Conservation (phyloP, 92 coral and sea anemone genomes). For the Epizoanthus fatuus region DNA sequence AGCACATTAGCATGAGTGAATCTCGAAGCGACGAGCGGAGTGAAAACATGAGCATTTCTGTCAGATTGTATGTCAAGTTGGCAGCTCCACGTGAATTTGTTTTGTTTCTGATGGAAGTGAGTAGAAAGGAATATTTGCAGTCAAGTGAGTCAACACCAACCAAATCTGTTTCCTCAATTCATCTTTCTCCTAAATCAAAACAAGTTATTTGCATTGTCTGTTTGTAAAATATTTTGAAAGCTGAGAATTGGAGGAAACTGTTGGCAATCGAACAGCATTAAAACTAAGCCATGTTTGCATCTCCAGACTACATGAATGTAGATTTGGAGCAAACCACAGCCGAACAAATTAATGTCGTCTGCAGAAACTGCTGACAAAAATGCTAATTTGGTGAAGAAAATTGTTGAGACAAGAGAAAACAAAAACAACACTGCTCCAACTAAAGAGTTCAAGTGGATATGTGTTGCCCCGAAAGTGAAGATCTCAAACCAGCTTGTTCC, state of each 20-base stretch:
- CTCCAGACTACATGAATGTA: not conserved
- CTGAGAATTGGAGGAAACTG: not conserved
- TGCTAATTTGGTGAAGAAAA: too few species aligned
- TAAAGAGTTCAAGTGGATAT: not conserved
- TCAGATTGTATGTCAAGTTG: not conserved
- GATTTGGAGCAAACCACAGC: too few species aligned
- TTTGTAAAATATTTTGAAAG: too few species aligned
- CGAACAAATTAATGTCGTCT: too few species aligned
- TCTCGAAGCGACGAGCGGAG: too few species aligned
- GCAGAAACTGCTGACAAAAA: not conserved
- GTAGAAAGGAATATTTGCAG: too few species aligned
- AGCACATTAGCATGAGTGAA: too few species aligned
- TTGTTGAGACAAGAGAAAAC: conserved; percentile 12
- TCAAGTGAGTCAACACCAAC: too few species aligned
- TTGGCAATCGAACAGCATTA: not conserved
- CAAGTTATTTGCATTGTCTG: too few species aligned
- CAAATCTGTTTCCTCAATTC: too few species aligned
- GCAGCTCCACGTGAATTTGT: not conserved
- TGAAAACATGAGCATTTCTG: not conserved
- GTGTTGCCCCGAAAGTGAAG: not conserved
- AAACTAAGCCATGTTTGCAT: not conserved
- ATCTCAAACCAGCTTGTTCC: not conserved
- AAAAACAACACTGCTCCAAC: conserved; percentile 26
- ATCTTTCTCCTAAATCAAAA: too few species aligned
- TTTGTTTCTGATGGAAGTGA: not conserved